These are phyloP conservation scores for Sebastes hubbsi DNA, from an alignment of 2,797 vertebrate genomes.

Conservation along the genomic window DNA sequence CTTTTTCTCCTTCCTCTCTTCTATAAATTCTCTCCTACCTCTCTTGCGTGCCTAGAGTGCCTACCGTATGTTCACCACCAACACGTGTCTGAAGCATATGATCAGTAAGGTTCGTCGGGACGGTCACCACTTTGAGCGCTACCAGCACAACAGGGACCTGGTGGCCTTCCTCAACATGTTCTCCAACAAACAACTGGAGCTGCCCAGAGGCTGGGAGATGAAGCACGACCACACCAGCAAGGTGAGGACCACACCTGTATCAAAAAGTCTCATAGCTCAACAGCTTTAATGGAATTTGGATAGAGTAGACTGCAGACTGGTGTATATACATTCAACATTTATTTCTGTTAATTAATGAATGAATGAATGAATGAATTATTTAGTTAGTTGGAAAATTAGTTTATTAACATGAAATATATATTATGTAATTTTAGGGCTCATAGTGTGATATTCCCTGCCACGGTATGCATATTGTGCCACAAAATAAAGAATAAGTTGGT, in stretches of 20 bases:
- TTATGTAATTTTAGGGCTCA: no score
- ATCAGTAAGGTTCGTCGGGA: conserved; percentile 86
- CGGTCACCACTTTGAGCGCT: conserved; percentile 94
- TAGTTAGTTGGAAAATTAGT: neutral
- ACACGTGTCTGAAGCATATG: conserved; percentile 94
- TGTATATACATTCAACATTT: neutral
- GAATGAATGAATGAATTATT: rapidly evolving
- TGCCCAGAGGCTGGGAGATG: conserved; percentile 96
- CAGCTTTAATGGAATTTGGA: neutral
- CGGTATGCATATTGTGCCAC: rapidly evolving
- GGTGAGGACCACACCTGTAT: conserved; percentile 67
- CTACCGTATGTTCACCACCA: conserved; percentile 93
- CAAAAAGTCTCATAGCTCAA: neutral
- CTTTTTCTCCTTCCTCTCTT: neutral
- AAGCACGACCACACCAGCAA: conserved; percentile 95
- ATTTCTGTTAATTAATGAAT: neutral
- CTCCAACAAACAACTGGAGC: conserved; percentile 93
- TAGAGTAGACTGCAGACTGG: rapidly evolving
- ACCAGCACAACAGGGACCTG: conserved; percentile 95
- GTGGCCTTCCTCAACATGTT: conserved; percentile 96
- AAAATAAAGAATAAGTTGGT: no score
- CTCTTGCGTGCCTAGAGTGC: conserved; percentile 82
- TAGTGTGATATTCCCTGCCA: no score
- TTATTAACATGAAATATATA: no score
- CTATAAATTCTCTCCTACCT: neutral